Percentiles rank a stretch among this genome's conserved stretches.
Evolutionary conservation across 2,888 invertebrate genomes (phyloP).

Genomic region (Tinea semifulvella): DNA sequence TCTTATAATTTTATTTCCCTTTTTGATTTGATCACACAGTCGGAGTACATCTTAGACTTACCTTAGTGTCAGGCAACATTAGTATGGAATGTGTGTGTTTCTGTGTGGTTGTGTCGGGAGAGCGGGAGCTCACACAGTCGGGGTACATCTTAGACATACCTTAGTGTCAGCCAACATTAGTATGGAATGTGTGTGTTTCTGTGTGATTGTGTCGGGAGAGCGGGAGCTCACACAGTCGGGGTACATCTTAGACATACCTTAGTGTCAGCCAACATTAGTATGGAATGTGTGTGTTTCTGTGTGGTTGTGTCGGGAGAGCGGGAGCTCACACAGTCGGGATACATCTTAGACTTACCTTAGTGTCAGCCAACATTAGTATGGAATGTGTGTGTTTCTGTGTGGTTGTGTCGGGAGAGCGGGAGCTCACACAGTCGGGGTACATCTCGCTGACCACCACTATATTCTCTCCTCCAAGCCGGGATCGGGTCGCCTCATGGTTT

Average conservation of each 20-base stretch:
- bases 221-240: too few species aligned
- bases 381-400: slow-evolving; percentile 35
- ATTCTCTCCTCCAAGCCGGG: slow-evolving; percentile 64
- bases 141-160: slow-evolving; percentile 70
- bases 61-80: slow-evolving; percentile 73
- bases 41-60: slow-evolving; percentile 69
- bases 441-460: slow-evolving; percentile 71
- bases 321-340: slow-evolving; percentile 69
- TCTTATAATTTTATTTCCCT: too few species aligned
- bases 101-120: slow-evolving; percentile 29
- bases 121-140: slow-evolving; percentile 65
- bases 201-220: too few species aligned
- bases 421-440: slow-evolving; percentile 70
- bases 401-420: slow-evolving; percentile 43
- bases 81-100: slow-evolving; percentile 60
- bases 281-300: slow-evolving; percentile 40
- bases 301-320: slow-evolving; percentile 38
- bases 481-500: slow-evolving; percentile 50
- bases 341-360: slow-evolving; percentile 63
- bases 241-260: slow-evolving; percentile 42
- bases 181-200: slow-evolving; percentile 66
- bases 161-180: slow-evolving; percentile 73
- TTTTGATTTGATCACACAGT: slow-evolving; percentile 68
- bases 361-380: slow-evolving; percentile 73
- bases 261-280: slow-evolving; percentile 74